Conservation (phyloP, 2,113 vertebrate genomes). For the Redunca redunca region DNA sequence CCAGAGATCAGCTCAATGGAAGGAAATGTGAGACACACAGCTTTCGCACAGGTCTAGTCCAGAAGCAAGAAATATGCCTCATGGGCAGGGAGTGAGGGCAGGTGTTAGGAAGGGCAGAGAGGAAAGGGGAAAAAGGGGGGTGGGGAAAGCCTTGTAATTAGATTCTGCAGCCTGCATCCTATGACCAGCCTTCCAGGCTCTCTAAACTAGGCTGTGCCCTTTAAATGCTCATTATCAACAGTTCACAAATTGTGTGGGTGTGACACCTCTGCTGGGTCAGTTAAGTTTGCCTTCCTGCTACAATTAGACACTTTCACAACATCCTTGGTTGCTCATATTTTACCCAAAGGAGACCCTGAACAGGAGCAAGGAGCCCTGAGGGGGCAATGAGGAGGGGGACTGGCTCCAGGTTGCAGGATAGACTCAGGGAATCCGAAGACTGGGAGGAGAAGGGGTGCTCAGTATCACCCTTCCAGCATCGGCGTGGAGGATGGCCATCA, state of each 20-base stretch:
- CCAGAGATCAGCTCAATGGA: slow-evolving; percentile 33
- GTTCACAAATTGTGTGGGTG: slow-evolving; percentile 35
- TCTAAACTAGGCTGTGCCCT: slow-evolving; percentile 62
- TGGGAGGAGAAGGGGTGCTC: not conserved
- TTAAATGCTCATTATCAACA: slow-evolving; percentile 70
- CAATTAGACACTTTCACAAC: not conserved
- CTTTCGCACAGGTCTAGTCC: slow-evolving; percentile 52
- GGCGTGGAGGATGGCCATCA: not conserved
- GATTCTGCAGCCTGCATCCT: slow-evolving; percentile 59
- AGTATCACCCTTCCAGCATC: not conserved
- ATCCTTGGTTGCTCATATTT: not conserved
- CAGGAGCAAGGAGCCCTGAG: not conserved
- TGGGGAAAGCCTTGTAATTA: slow-evolving; percentile 72
- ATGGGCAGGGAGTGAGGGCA: not conserved
- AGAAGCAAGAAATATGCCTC: slow-evolving; percentile 55
- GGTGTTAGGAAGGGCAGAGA: not conserved
- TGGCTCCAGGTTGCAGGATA: not conserved
- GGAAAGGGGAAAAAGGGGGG: slow-evolving; percentile 40
- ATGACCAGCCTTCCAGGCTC: slow-evolving; percentile 46
- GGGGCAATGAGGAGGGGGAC: fast-evolving
- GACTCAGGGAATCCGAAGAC: not conserved
- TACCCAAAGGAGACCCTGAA: not conserved
- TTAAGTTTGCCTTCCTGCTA: not conserved
- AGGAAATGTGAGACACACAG: slow-evolving; percentile 62
- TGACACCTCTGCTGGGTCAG: not conserved